A percentile compares a stretch with the other conserved stretches of the same genome.
phyloP scores from a whole-genome alignment of 2,888 invertebrate genomes.

The Heteromyza rotundicornis region DNA sequence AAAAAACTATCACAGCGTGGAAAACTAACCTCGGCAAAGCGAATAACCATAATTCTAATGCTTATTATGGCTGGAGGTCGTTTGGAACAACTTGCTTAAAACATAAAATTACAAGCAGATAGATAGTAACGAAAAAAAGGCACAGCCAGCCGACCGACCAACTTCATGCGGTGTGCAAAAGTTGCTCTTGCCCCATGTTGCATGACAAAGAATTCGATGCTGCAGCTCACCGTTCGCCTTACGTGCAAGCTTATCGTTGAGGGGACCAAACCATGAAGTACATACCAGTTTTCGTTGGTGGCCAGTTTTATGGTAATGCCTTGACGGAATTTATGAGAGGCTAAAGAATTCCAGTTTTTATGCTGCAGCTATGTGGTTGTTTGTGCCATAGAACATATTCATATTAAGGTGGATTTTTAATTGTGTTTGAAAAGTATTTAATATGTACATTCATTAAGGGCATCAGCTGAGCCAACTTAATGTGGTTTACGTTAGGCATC shows the following conservation, averaged over 20 bases:
- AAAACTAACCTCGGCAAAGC: not conserved
- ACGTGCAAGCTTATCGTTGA: no score
- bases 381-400: not conserved
- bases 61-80: slow-evolving; percentile 6
- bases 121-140: not conserved
- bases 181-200: not conserved
- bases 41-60: slow-evolving; percentile 6
- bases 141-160: not conserved
- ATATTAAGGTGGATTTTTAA: no score
- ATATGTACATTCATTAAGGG: no score
- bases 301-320: not conserved
- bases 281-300: not conserved
- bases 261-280: no score
- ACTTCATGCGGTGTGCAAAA: not conserved
- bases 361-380: not conserved
- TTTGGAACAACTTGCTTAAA: no score
- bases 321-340: not conserved
- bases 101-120: not conserved
- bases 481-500: no score
- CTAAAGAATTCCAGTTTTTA: not conserved
- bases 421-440: no score
- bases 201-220: not conserved
- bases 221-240: not conserved
- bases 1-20: not conserved
- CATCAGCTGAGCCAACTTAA: no score